Evolutionary conservation across 2,888 invertebrate species (phyloP).

Genomic region (Agonopterix subpropinquella): DNA sequence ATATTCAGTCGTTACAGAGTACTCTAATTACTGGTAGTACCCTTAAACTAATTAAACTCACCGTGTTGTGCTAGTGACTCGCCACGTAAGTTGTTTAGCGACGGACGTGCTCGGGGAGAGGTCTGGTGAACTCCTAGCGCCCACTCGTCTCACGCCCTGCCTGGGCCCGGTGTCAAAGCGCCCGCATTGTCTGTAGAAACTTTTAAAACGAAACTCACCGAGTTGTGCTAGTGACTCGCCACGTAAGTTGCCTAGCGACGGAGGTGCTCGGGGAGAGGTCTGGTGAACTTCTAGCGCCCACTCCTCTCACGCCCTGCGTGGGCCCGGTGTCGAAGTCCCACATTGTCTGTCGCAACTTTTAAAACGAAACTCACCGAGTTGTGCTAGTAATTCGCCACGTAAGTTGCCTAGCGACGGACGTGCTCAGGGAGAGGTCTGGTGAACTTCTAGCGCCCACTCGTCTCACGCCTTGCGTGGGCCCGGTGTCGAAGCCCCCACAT

Average conservation of each 20-base stretch:
- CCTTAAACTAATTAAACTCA: no score
- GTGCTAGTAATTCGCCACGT: conserved; percentile 60
- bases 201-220: conserved; percentile 27
- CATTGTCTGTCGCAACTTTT: conserved; percentile 48
- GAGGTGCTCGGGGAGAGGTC: conserved; percentile 51
- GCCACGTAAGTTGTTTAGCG: conserved; percentile 61
- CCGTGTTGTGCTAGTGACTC: conserved; percentile 52
- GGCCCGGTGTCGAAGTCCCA: conserved; percentile 58
- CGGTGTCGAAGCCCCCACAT: conserved; percentile 61
- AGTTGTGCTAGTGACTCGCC: conserved; percentile 52
- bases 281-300: conserved; percentile 55
- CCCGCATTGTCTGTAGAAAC: conserved; percentile 50
- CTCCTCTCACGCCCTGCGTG: conserved; percentile 40
- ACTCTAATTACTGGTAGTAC: no score
- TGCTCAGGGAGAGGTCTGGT: conserved; percentile 55
- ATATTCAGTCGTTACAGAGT: no score
- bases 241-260: conserved; percentile 57
- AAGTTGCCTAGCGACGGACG: conserved; percentile 50
- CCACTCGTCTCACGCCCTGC: conserved; percentile 44
- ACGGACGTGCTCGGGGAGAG: conserved; percentile 49
- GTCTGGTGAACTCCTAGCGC: conserved; percentile 59
- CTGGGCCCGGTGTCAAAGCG: conserved; percentile 51
- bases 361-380: conserved; percentile 33
- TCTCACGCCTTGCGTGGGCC: conserved; percentile 42
- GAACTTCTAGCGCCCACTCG: conserved; percentile 53